Evolutionary conservation across 2,888 invertebrate species (phyloP), one percentile per base, ranked within the genome.

Genomic region (Tenthredo scrophulariae): DNA sequence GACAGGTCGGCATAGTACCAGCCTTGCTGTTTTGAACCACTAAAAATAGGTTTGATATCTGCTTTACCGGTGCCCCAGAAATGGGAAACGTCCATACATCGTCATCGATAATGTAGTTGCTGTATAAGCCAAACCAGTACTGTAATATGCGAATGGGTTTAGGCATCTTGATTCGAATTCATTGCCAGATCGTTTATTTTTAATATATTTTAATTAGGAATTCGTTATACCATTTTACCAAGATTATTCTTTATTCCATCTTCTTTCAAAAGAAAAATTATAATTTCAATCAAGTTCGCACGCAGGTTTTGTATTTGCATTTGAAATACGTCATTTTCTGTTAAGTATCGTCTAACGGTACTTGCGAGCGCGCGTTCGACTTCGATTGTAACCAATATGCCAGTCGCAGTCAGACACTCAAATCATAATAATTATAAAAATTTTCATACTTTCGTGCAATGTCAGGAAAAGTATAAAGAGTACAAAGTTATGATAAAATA

Each of bases 231-330:
- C 26, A 33, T 33, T 67, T 26, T 13, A 9, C 62, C 26, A 62
- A 62, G 26, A 26, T 26, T 13, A 22, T 62, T 62, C 9, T 7
- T 10, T 22, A 26, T 26, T 62, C 62, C 3, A 7, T 29, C 22
- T 29, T 70, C 5, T 37, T 18, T 33, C 18, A 37, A 18, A 18
- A 10, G 4, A 3, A 75, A 75, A 75, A 75, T 75, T 43, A 75
- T 50, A 22, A 26, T 75, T 50, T 22, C 46, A 43, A 40, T 10
- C 22, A 50, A 22, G 26, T n/a, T 75, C 15, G n/a, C 75, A 10
- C 75, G 22, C 22, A n/a, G 22, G 5, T 50, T 50, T 75, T 33
- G 33, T 29, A 77, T 50, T 77, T 77, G 77, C 77, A 77, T 77
- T 77, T 29, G 2, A 54, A 50, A 33, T 54, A 54, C n/a, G 33